phyloP scores from a whole-genome alignment of 2,888 invertebrate species.

The Uropetala carovei region DNA sequence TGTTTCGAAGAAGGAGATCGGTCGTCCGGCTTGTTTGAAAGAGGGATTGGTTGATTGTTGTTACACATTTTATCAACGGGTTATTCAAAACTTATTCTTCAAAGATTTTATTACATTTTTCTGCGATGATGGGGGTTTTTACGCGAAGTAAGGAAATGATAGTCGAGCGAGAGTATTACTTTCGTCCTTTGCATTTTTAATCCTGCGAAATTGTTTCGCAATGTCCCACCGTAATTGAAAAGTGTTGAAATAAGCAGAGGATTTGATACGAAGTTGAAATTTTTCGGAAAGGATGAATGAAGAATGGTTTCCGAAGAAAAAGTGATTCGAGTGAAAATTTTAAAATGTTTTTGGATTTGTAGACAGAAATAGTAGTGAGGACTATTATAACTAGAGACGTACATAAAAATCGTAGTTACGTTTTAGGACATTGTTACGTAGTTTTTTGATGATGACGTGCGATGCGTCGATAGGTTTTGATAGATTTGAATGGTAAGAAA shows the following conservation, averaged over 20 bases:
- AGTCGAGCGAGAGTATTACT: conserved; percentile 51
- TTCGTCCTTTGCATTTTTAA: conserved; percentile 55
- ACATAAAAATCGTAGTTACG: conserved; percentile 59
- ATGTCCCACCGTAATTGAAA: conserved; percentile 24
- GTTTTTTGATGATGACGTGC: conserved; percentile 57
- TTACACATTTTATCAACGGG: conserved; percentile 68
- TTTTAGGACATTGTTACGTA: conserved; percentile 54
- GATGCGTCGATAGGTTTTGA: conserved; percentile 30
- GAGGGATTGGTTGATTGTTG: conserved; percentile 68
- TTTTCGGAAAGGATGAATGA: conserved; percentile 46
- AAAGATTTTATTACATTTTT: conserved; percentile 62
- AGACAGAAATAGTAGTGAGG: conserved; percentile 54
- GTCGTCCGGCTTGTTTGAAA: conserved; percentile 65
- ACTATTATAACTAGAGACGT: conserved; percentile 49
- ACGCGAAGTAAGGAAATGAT: conserved; percentile 60
- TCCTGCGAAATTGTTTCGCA: conserved; percentile 37
- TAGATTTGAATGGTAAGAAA: conserved; percentile 38
- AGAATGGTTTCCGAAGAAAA: conserved; percentile 61
- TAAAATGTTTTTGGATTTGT: conserved; percentile 62
- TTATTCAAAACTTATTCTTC: conserved; percentile 67
- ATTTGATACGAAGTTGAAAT: conserved; percentile 39
- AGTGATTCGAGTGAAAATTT: conserved; percentile 64
- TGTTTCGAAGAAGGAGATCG: conserved; percentile 37
- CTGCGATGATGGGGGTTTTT: conserved; percentile 54
- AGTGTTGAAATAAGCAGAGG: conserved; percentile 45